A percentile compares a stretch with the other conserved stretches of the same genome.
phyloP scores from a whole-genome alignment of 92 coral and sea anemone genomes.

The Plumapathes pennacea region DNA sequence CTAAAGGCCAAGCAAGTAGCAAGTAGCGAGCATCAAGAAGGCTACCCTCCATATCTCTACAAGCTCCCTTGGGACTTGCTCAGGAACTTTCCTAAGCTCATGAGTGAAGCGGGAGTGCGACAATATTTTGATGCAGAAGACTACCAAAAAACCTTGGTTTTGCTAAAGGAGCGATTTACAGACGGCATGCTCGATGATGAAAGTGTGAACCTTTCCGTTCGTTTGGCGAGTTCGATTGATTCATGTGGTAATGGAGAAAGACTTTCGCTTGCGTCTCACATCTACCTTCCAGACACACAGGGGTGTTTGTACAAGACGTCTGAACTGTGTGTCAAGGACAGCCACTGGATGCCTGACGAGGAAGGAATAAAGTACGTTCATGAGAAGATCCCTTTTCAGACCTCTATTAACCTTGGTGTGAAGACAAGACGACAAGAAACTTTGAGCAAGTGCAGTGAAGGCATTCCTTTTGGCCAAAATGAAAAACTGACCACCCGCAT shows the following conservation, averaged over 20 bases:
- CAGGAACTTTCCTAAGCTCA: neutral
- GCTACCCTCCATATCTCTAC: conserved; percentile 45
- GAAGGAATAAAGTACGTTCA: conserved; percentile 29
- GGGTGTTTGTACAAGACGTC: conserved; percentile 13
- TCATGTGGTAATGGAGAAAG: no score
- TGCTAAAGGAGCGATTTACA: conserved; percentile 5
- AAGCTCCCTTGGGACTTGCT: conserved; percentile 11
- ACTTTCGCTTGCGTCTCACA: neutral
- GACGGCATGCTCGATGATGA: neutral
- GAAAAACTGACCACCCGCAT: conserved; percentile 70
- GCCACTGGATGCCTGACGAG: conserved; percentile 61
- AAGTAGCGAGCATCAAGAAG: neutral
- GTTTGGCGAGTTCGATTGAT: conserved; percentile 13
- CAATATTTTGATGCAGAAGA: conserved; percentile 29
- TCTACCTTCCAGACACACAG: conserved; percentile 59
- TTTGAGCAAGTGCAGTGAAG: conserved; percentile 21
- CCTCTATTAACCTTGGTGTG: conserved; percentile 45
- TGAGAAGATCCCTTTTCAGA: conserved; percentile 13
- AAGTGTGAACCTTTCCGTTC: conserved; percentile 1
- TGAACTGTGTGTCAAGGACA: conserved; percentile 59
- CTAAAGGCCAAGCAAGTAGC: conserved; percentile 45
- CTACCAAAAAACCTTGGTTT: conserved; percentile 8
- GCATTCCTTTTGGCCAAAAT: conserved; percentile 66
- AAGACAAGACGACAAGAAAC: conserved; percentile 53
- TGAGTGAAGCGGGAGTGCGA: conserved; percentile 23